Evolutionary conservation across 2,888 invertebrate species (phyloP), one percentile per base, ranked within the genome.

Genomic region (Yponomeuta malinellus): DNA sequence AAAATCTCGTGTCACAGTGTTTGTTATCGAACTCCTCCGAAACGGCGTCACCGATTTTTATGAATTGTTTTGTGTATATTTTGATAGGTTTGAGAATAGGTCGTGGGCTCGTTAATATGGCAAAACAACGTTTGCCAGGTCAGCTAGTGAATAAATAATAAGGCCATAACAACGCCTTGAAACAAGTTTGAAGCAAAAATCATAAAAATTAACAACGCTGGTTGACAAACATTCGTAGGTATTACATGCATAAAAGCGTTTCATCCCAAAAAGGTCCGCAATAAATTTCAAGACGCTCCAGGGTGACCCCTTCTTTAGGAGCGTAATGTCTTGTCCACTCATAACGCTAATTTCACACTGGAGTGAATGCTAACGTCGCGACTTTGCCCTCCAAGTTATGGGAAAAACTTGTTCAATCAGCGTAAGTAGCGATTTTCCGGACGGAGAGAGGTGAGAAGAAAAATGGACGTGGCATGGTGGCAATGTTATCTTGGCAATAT

Each of bases 321-420:
- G 15, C 52, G 66, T n/a, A 48, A 52, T 63, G 68, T 29, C 63
- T n/a, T 15, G 68, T 69, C 71, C 68, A 71, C 73, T 73, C 73
- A 70, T 72, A 71, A 70, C 65, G 71, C 71, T 88, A 88, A 89
- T 90, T 90, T 89, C 86, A 88, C 89, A 88, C 84, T 78, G 83
- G 85, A 85, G 77, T 80, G 85, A 80, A 76, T 82, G 48, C 70
- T 70, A 48, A 77, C 77, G 77, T 77, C 78, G 74, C 63, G 67
- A 48, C 48, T 33, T 59, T 63, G 63, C 63, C 23, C 83, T 70
- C 77, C 82, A 79, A 72, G 84, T 86, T 87, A 87, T 85, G 83
- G 85, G 84, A 85, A 85, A 86, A 90, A 90, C 88, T 90, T 89
- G 86, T 87, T 84, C 89, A 89, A 89, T 90, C 88, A 87, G 84